phyloP scores from a whole-genome alignment of 2,113 vertebrate genomes.

The Alosa alosa region DNA sequence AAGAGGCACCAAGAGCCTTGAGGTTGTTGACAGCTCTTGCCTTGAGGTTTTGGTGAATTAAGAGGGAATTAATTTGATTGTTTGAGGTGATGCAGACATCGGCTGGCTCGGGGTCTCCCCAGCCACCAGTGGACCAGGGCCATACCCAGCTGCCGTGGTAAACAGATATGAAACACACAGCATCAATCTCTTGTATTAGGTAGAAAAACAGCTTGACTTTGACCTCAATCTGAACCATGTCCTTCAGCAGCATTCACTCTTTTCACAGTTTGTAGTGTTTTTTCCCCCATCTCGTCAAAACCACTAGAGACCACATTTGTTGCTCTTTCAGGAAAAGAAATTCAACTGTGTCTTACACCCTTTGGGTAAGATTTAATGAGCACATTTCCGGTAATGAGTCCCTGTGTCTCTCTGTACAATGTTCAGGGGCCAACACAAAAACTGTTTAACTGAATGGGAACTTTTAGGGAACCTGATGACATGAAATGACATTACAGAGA shows the following conservation, averaged over 20 bases:
- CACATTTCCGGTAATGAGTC: conserved; percentile 26
- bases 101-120: neutral
- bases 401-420: neutral
- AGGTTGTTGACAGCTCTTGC: neutral
- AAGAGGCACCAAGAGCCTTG: neutral
- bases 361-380: conserved; percentile 41
- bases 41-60: neutral
- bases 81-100: neutral
- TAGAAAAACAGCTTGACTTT: neutral
- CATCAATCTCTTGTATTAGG: neutral
- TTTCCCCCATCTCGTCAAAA: neutral
- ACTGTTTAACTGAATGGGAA: neutral
- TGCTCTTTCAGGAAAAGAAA: conserved; percentile 25
- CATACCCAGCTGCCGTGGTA: neutral
- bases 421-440: neutral
- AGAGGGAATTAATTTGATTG: neutral
- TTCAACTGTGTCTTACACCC: conserved; percentile 28
- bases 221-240: neutral
- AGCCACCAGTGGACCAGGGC: neutral
- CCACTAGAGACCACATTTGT: neutral
- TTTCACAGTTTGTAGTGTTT: neutral
- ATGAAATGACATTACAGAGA: neutral
- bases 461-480: neutral
- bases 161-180: neutral
- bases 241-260: neutral